Evolutionary conservation across 2,888 invertebrate species (phyloP), one percentile per base, ranked within the genome.

Genomic region (Dicranocentrus wangi): DNA sequence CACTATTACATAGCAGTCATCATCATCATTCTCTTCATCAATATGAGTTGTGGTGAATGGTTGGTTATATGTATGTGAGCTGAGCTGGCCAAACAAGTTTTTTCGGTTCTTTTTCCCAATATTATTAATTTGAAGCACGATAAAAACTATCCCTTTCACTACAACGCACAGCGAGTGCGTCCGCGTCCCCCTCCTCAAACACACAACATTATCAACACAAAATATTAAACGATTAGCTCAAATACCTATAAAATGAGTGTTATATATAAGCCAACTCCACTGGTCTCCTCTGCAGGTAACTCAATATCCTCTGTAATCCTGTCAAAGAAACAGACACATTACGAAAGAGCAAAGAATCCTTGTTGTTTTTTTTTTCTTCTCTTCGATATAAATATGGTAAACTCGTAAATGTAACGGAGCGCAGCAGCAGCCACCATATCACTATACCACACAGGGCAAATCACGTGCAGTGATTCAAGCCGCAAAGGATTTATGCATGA

Each of bases 61-160:
- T n/a, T n/a, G n/a, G n/a, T n/a, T n/a, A n/a, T n/a, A n/a, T n/a
- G n/a, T n/a, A n/a, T n/a, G n/a, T 75, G n/a, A 21, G 47, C 47
- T 77, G 42, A 68, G 55, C 66, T 82, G 68, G 53, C 68, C 77
- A 82, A 82, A 82, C 82, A 28, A 82, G 82, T 82, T 82, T 82
- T 81, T 82, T 82, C 82, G 82, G 82, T 72, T 58, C 55, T 43
- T 70, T 58, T 72, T 71, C 70, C 63, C 51, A 25, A 55, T 28
- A 63, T 72, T 66, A 79, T 72, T 66, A 79, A 71, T 71, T 71
- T 72, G n/a, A 60, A 43, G 42, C 39, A 47, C 7, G n/a, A 77
- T 32, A 69, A 58, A 53, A 60, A 42, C 1, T 39, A 58, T 77
- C 77, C 77, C 82, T 82, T 72, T 82, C 82, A 71, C 70, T 72